These are phyloP conservation scores for Zenarchopterus dispar DNA, from an alignment of 2,797 vertebrate genomes.

Conservation along the genomic window DNA sequence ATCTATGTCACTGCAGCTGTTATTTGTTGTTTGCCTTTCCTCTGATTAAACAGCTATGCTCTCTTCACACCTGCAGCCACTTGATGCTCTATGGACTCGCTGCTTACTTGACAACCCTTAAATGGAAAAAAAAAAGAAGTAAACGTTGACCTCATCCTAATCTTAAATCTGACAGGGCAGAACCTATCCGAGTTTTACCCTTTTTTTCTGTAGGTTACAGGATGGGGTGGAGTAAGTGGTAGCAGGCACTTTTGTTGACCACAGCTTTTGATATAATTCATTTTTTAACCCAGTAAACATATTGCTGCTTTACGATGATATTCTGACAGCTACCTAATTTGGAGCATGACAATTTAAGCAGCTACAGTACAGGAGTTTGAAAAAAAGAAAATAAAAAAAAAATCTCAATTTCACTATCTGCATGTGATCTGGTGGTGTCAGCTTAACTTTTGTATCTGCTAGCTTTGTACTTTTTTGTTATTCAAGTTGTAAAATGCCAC, in stretches of 20 bases:
- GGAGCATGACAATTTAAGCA: slow-evolving; percentile 72
- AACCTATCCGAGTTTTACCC: slow-evolving; percentile 46
- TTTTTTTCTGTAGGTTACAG: slow-evolving; percentile 25
- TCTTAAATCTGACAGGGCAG: slow-evolving; percentile 50
- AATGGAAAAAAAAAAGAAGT: slow-evolving; percentile 6
- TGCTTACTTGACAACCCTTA: slow-evolving; percentile 15
- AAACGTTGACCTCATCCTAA: slow-evolving; percentile 34
- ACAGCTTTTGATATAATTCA: slow-evolving; percentile 61
- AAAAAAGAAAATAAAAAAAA: slow-evolving; percentile 32
- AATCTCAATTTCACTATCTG: slow-evolving; percentile 57
- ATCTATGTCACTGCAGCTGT: too few species aligned
- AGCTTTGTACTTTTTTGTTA: slow-evolving; percentile 55
- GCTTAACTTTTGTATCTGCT: slow-evolving; percentile 64
- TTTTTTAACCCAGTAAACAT: slow-evolving; percentile 69
- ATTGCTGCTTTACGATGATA: slow-evolving; percentile 50
- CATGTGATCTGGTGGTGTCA: slow-evolving; percentile 69
- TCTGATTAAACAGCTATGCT: slow-evolving; percentile 22
- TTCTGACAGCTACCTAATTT: slow-evolving; percentile 77
- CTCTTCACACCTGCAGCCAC: slow-evolving; percentile 28
- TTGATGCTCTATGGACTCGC: slow-evolving; percentile 16
- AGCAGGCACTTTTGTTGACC: slow-evolving; percentile 69
- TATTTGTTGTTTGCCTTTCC: slow-evolving; percentile 22
- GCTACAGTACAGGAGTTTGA: slow-evolving; percentile 50
- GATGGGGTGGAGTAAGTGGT: slow-evolving; percentile 22
- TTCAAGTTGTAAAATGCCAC: slow-evolving; percentile 37